Evolutionary conservation across 2,113 vertebrate species (phyloP).

Genomic region (Cyprinodon brontotheroides): DNA sequence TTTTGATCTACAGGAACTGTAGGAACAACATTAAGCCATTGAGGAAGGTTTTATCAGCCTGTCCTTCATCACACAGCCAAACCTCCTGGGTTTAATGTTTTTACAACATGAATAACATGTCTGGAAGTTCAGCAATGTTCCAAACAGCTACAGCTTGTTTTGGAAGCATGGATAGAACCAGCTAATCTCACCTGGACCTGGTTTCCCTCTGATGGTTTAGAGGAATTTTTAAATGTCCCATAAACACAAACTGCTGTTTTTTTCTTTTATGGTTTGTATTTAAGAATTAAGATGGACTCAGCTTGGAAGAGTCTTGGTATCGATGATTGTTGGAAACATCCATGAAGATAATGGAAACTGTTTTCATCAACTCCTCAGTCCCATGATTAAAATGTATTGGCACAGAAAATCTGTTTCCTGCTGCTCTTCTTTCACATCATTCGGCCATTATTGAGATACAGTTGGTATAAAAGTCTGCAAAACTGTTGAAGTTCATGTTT

Average conservation of each 20-base stretch:
- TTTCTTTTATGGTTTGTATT: constrained; percentile 21
- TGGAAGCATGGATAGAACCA: not conserved
- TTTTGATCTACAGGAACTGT: not conserved
- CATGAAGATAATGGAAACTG: constrained; percentile 4
- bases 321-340: not conserved
- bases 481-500: too few species aligned
- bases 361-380: constrained; percentile 44
- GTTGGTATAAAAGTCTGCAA: too few species aligned
- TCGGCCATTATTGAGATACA: too few species aligned
- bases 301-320: constrained; percentile 8
- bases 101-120: constrained; percentile 1
- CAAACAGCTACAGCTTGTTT: not conserved
- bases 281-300: constrained; percentile 12
- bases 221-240: not conserved
- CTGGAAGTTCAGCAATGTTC: not conserved
- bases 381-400: constrained; percentile 61
- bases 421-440: not conserved
- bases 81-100: constrained; percentile 16
- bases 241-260: not conserved
- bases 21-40: not conserved
- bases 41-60: constrained; percentile 15
- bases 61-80: constrained; percentile 4
- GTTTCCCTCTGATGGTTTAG: not conserved
- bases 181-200: not conserved
- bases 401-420: constrained; percentile 27